phyloP scores from a whole-genome alignment of 2,113 vertebrate species.

The Prinia subflava region DNA sequence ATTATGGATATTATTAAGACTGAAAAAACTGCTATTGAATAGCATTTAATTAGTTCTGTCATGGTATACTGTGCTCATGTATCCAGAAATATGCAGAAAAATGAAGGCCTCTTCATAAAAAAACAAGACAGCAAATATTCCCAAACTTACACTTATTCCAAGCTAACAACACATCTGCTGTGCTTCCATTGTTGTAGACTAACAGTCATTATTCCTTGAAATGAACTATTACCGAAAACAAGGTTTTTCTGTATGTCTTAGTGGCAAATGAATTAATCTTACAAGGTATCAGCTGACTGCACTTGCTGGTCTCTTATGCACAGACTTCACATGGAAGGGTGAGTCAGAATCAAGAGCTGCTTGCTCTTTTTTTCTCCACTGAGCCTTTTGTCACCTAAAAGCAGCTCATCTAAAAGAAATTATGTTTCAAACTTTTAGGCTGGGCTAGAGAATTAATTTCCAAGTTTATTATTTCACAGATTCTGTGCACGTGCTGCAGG shows the following conservation, averaged over 20 bases:
- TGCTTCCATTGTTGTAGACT: background rate
- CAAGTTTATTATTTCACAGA: background rate
- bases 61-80: background rate
- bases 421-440: background rate
- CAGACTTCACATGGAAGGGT: rapidly evolving
- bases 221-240: background rate
- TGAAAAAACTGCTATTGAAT: background rate
- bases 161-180: background rate
- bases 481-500: background rate
- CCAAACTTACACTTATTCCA: background rate
- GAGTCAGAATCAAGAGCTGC: background rate
- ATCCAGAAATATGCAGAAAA: background rate
- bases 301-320: background rate
- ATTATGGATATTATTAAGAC: background rate
- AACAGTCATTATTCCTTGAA: background rate
- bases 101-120: background rate
- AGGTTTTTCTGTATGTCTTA: background rate
- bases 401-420: background rate
- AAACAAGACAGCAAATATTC: background rate
- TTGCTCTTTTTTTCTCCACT: background rate
- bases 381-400: background rate
- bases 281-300: background rate
- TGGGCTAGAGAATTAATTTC: background rate
- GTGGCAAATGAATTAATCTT: background rate
- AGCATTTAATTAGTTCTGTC: background rate